Percentiles rank a stretch among this genome's conserved stretches.
phyloP scores from a whole-genome alignment of 2,797 vertebrate species.

The Gymnothorax reevesii region DNA sequence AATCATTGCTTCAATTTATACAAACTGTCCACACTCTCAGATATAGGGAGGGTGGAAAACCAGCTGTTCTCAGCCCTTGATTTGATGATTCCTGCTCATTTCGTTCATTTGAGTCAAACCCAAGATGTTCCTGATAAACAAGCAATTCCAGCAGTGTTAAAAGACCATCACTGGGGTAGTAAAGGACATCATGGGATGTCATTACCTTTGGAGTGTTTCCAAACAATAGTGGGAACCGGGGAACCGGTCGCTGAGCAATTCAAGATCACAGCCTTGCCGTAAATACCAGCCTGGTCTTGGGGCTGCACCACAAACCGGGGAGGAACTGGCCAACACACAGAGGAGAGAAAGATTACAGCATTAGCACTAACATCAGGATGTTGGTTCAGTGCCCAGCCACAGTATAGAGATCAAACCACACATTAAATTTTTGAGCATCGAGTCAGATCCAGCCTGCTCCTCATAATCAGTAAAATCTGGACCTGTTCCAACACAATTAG shows the following conservation, averaged over 20 bases:
- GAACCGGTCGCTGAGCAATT: conserved; percentile 97
- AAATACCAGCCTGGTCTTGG: conserved; percentile 95
- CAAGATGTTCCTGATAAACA: too few relatives aligned
- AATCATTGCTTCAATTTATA: too few relatives aligned
- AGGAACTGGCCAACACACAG: conserved; percentile 75
- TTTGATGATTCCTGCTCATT: too few relatives aligned
- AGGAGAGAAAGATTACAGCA: conserved; percentile 33
- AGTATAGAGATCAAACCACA: not conserved
- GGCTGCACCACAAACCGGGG: conserved; percentile 97
- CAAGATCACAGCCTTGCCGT: conserved; percentile 93
- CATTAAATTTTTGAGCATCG: too few relatives aligned
- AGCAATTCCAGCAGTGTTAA: not conserved
- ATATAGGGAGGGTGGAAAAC: too few relatives aligned
- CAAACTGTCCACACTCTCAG: too few relatives aligned
- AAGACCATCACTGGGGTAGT: not conserved
- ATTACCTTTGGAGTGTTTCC: conserved; percentile 98
- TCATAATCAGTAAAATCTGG: too few relatives aligned
- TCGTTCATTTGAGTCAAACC: too few relatives aligned
- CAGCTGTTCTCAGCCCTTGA: too few relatives aligned
- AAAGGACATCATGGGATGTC: not conserved
- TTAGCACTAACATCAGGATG: too few relatives aligned
- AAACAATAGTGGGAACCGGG: conserved; percentile 94
- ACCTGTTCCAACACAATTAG: too few relatives aligned
- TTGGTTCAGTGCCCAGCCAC: not conserved
- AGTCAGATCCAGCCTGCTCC: too few relatives aligned